Base-by-base conservation (phyloP, 2,888 invertebrate genomes). In the Diaperis boleti region DNA sequence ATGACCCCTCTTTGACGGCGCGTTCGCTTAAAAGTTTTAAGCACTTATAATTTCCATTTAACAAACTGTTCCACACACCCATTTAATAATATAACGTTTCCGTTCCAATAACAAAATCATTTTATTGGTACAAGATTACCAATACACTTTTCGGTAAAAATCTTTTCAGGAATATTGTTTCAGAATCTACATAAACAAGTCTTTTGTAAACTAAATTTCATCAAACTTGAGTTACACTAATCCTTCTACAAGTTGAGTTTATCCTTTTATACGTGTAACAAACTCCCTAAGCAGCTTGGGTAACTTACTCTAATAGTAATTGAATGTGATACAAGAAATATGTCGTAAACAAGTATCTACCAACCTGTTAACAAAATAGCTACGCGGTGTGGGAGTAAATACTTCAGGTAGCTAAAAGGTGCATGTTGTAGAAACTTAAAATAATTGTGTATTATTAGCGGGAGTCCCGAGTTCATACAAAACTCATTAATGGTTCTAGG, bases 261-360 rank as follows among this genome's bases (percentile, higher is more conserved):
- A 49, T 49, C 49, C 49, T 49, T 33, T 49, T 49, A 49, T 29
- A 7, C 26, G n/a, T 20, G 20, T 42, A 45, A 45, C 45, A 26
- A 26, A 49, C 49, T 26, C 6, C 8, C 10, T 20, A 29, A 45
- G 26, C 8, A 45, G 45, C n/a, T 37, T 10, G 20, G 41, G 22
- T 42, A 42, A 42, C 42, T 42, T 17, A 20, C n/a, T 42, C n/a
- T 47, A 29, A 47, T 47, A 31, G 29, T 47, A 31, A 47, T 47
- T 31, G 47, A 17, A 47, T 47, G 17, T 42, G 13, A 2, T 29
- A 15, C 20, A 42, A 15, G 20, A 10, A n/a, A 18, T 6, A 20
- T 42, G 1, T 42, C 11, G 47, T 47, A 47, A 47, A 29, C 47
- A 47, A 47, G 31, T 13, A 6, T 14, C 2, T 31, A 13, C 14